phyloP scores from a whole-genome alignment of 1,140 invertebrate species.

The Argopecten irradians region DNA sequence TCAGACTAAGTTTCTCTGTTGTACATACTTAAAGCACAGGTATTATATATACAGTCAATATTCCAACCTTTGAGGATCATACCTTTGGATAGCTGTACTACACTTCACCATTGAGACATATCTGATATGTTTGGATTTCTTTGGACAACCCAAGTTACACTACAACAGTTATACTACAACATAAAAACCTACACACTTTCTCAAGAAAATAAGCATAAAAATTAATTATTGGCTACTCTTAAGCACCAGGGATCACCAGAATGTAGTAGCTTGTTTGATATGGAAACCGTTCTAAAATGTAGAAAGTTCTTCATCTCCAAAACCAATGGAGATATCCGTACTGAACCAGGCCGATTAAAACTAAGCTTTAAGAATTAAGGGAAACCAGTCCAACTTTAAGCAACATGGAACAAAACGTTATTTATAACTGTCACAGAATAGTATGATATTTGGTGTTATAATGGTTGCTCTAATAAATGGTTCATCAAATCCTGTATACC shows the following conservation, averaged over 20 bases:
- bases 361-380: too few species aligned
- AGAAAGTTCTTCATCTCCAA: too few species aligned
- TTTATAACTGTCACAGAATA: background rate
- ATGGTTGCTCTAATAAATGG: background rate
- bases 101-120: background rate
- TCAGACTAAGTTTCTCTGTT: background rate
- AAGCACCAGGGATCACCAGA: background rate
- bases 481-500: too few species aligned
- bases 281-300: too few species aligned
- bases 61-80: background rate
- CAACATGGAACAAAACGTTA: background rate
- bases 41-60: background rate
- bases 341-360: background rate
- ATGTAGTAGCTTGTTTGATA: too few species aligned
- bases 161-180: slow-evolving; percentile 17
- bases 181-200: background rate
- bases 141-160: background rate
- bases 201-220: slow-evolving; percentile 2
- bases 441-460: background rate
- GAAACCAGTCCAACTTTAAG: background rate
- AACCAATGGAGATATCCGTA: too few species aligned
- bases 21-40: background rate
- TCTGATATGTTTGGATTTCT: background rate
- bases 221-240: background rate
- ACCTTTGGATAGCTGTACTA: background rate